These are phyloP conservation scores for Melanostoma scalare DNA, from an alignment of 2,888 invertebrate species.

Conservation along the genomic window DNA sequence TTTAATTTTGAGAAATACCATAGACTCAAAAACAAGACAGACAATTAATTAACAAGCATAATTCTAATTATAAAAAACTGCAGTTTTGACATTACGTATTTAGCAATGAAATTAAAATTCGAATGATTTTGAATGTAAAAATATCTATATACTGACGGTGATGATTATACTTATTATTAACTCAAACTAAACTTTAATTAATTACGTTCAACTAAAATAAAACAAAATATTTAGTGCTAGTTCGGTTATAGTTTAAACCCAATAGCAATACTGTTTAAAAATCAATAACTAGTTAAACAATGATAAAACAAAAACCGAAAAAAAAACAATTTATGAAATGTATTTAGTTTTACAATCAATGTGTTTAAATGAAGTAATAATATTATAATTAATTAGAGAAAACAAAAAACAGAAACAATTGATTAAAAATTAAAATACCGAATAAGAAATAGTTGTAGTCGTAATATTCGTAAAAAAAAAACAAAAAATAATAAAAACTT, in stretches of 20 bases:
- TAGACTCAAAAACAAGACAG: too few relatives aligned
- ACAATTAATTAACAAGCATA: too few relatives aligned
- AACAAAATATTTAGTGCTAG: constrained; percentile 62
- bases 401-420: constrained; percentile 21
- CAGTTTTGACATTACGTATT: constrained; percentile 12
- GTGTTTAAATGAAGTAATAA: constrained; percentile 45
- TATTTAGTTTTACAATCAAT: constrained; percentile 69
- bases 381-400: constrained; percentile 14
- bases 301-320: constrained; percentile 9
- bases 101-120: constrained; percentile 7
- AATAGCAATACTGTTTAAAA: constrained; percentile 12
- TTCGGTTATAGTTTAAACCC: constrained; percentile 58
- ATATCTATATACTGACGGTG: constrained; percentile 50
- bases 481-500: constrained; percentile 62
- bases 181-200: constrained; percentile 59
- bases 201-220: constrained; percentile 32
- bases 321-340: constrained; percentile 13
- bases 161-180: constrained; percentile 53
- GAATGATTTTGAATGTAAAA: constrained; percentile 58
- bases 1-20: too few relatives aligned
- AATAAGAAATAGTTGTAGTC: constrained; percentile 67
- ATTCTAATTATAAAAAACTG: too few relatives aligned
- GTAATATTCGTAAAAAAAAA: constrained; percentile 49
- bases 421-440: constrained; percentile 25
- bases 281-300: constrained; percentile 64